phyloP scores from a whole-genome alignment of 2,113 vertebrate genomes.

The Chrysochloris asiatica region DNA sequence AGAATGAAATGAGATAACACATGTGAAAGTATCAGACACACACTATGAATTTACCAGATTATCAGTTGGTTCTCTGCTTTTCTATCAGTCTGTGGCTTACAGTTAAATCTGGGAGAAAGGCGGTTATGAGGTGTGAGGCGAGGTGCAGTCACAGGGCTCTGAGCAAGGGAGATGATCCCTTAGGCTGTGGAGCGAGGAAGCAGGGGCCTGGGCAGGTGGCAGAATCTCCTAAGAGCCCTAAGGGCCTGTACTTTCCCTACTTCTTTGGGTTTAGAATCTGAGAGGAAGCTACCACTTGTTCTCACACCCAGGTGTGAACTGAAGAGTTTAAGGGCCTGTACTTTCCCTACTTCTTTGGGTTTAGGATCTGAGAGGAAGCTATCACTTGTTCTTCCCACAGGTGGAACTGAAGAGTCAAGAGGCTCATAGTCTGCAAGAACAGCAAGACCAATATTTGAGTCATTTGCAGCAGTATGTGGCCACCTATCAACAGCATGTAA shows the following conservation, averaged over 20 bases:
- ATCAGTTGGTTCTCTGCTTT: neutral
- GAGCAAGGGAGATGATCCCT: neutral
- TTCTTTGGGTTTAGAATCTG: neutral
- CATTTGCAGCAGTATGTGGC: conserved; percentile 93
- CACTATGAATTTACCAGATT: neutral
- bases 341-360: too few relatives aligned
- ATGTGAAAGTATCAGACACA: neutral
- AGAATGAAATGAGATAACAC: neutral
- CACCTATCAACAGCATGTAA: conserved; percentile 91
- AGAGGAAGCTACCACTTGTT: neutral
- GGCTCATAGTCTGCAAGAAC: conserved; percentile 85
- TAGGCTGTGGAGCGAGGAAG: neutral
- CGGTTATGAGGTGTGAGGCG: neutral
- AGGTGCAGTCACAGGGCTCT: neutral
- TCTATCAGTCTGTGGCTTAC: neutral
- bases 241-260: neutral
- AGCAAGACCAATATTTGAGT: conserved; percentile 89
- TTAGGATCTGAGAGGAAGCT: too few relatives aligned
- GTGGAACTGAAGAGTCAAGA: conserved; percentile 89
- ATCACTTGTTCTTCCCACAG: conserved; percentile 76
- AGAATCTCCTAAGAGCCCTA: neutral
- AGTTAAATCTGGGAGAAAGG: neutral
- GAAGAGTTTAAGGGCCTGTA: too few relatives aligned
- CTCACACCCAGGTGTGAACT: too few relatives aligned
- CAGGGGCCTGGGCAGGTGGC: neutral